These are phyloP conservation scores for Delichon dasypus DNA, from an alignment of 2,797 vertebrate genomes.

Conservation along the genomic window DNA sequence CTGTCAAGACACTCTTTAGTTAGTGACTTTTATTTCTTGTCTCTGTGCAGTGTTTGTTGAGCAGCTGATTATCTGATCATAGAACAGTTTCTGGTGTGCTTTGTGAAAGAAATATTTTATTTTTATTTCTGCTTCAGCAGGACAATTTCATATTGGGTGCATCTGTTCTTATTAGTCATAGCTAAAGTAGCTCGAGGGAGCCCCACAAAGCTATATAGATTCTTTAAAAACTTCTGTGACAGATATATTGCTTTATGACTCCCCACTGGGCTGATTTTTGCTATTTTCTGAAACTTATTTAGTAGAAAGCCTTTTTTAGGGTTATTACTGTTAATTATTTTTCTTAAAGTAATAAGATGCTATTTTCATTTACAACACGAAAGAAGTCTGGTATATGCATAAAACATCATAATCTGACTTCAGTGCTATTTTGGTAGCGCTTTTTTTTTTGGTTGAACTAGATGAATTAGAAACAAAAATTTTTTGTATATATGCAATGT, in stretches of 20 bases:
- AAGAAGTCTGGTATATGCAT: background rate
- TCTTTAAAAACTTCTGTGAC: background rate
- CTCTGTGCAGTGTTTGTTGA: conserved; percentile 14
- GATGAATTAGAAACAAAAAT: background rate
- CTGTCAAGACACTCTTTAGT: conserved; percentile 16
- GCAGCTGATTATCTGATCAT: conserved; percentile 32
- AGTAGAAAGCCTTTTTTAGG: background rate
- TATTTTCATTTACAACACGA: background rate
- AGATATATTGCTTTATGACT: conserved; percentile 4
- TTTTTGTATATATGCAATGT: background rate
- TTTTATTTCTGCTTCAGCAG: conserved; percentile 32
- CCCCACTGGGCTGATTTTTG: background rate
- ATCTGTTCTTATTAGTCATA: conserved; percentile 34
- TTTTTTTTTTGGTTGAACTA: background rate
- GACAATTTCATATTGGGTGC: background rate
- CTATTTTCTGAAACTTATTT: conserved; percentile 10
- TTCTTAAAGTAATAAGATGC: background rate
- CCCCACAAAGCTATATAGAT: background rate
- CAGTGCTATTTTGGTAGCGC: background rate
- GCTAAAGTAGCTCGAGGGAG: background rate
- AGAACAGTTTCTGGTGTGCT: background rate
- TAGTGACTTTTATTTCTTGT: conserved; percentile 36
- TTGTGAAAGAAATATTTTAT: conserved; percentile 15
- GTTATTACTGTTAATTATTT: conserved; percentile 42
- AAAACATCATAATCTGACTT: background rate